Percentiles rank a stretch among this genome's conserved stretches.
These are phyloP conservation scores for Plebejus argus DNA, from an alignment of 2,888 invertebrate species.

Conservation along the genomic window DNA sequence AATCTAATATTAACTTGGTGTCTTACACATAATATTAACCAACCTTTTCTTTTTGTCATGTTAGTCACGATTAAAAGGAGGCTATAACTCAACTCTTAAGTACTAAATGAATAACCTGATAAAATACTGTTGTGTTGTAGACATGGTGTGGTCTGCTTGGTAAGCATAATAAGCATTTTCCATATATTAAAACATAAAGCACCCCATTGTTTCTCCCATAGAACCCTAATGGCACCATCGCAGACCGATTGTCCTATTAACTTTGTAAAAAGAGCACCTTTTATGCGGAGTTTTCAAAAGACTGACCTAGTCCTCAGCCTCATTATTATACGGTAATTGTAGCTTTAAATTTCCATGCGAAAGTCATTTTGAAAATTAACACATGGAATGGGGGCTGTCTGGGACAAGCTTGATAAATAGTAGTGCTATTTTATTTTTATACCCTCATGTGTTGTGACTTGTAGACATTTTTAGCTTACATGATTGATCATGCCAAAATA, in stretches of 20 bases:
- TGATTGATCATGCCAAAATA: too few relatives aligned
- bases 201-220: slow-evolving; percentile 40
- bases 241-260: slow-evolving; percentile 52
- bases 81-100: not conserved
- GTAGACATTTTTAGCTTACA: not conserved
- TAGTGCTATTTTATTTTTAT: not conserved
- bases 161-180: not conserved
- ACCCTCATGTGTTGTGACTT: not conserved
- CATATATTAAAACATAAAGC: slow-evolving; percentile 15
- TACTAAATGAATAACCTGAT: not conserved
- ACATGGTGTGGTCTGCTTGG: not conserved
- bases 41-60: too few relatives aligned
- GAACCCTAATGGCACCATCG: slow-evolving; percentile 43
- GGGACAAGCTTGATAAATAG: slow-evolving; percentile 33
- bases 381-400: slow-evolving; percentile 37
- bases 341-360: slow-evolving; percentile 50
- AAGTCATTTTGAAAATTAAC: slow-evolving; percentile 59
- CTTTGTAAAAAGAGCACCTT: slow-evolving; percentile 46
- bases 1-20: too few relatives aligned
- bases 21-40: too few relatives aligned
- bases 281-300: slow-evolving; percentile 55
- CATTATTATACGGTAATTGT: slow-evolving; percentile 58
- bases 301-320: slow-evolving; percentile 52
- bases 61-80: too few relatives aligned
- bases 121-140: not conserved